Conservation (phyloP, 2,113 vertebrate genomes). For the Lontra canadensis region DNA sequence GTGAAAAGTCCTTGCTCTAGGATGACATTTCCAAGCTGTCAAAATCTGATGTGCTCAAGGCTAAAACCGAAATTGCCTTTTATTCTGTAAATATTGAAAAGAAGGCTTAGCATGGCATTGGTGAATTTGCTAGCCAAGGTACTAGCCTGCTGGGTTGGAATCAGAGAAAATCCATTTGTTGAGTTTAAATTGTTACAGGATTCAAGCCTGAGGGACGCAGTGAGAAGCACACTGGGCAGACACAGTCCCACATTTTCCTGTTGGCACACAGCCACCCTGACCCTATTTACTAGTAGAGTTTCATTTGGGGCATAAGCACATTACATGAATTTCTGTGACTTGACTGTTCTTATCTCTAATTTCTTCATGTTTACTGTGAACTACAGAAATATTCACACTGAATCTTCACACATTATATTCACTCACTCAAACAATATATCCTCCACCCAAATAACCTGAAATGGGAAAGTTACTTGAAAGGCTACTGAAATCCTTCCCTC, state of each 20-base stretch:
- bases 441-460: neutral
- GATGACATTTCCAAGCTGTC: constrained; percentile 82
- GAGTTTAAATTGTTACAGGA: neutral
- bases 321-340: neutral
- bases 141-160: neutral
- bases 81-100: constrained; percentile 80
- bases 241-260: neutral
- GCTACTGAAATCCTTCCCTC: neutral
- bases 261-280: neutral
- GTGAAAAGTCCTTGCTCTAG: constrained; percentile 81
- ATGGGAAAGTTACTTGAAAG: neutral
- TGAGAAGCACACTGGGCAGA: neutral
- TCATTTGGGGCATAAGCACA: neutral
- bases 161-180: constrained; percentile 67
- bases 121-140: constrained; percentile 72
- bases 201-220: neutral
- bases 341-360: neutral
- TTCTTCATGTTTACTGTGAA: constrained; percentile 41
- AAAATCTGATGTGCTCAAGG: constrained; percentile 74
- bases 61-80: constrained; percentile 79
- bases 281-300: neutral
- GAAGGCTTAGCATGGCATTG: constrained; percentile 69
- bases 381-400: neutral
- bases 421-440: neutral
- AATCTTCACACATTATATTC: constrained; percentile 20